Percentiles rank a stretch among this genome's conserved stretches.
Conservation (phyloP, 2,888 invertebrate species). For the Hemistola chrysoprasaria region DNA sequence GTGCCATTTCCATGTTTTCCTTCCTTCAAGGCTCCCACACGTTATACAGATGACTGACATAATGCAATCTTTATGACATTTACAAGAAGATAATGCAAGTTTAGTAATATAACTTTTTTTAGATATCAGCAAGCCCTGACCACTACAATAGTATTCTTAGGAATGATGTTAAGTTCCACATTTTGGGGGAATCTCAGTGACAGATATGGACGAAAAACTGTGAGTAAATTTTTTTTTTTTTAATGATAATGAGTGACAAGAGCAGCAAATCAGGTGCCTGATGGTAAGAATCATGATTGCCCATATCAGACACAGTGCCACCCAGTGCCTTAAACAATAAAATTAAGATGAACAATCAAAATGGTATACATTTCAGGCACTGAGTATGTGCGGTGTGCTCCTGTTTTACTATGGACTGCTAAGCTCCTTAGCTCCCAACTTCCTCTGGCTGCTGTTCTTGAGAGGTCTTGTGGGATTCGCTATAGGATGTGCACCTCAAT, state of each 20-base stretch:
- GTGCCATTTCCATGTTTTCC: too few species aligned
- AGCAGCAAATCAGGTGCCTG: too few species aligned
- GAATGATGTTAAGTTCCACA: slow-evolving; percentile 98
- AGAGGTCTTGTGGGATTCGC: slow-evolving; percentile 97
- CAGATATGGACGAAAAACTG: slow-evolving; percentile 93
- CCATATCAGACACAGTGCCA: too few species aligned
- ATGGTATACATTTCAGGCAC: slow-evolving; percentile 81
- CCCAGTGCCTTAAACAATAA: not conserved
- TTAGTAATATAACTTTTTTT: slow-evolving; percentile 33
- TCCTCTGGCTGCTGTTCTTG: slow-evolving; percentile 94
- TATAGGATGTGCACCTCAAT: slow-evolving; percentile 98
- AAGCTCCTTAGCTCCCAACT: slow-evolving; percentile 95
- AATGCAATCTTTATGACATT: too few species aligned
- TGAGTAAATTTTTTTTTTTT: slow-evolving; percentile 52
- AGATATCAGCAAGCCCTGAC: slow-evolving; percentile 96
- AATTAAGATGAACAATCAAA: too few species aligned
- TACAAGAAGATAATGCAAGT: too few species aligned
- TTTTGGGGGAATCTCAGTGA: slow-evolving; percentile 98
- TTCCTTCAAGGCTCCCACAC: too few species aligned
- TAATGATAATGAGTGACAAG: too few species aligned
- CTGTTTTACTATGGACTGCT: slow-evolving; percentile 95
- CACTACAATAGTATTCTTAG: slow-evolving; percentile 96
- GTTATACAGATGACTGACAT: too few species aligned
- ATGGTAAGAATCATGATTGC: too few species aligned
- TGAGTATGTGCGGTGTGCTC: slow-evolving; percentile 94